Evolutionary conservation across 2,888 invertebrate species (phyloP).

Genomic region (Bellardia pandia): DNA sequence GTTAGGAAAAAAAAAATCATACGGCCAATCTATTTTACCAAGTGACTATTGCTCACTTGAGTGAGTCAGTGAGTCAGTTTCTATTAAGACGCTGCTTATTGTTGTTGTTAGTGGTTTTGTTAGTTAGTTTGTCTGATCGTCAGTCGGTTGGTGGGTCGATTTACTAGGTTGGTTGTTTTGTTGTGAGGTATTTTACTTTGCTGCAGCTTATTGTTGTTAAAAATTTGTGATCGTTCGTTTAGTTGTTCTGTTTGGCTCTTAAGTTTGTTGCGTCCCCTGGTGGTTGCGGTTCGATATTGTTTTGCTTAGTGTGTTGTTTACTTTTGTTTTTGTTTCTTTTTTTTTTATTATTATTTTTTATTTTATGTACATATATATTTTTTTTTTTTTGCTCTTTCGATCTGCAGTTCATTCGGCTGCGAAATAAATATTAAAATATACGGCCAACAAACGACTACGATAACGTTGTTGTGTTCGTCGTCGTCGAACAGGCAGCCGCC

Average conservation of each 20-base stretch:
- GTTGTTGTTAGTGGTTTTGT: neutral
- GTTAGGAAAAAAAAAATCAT: constrained; percentile 2
- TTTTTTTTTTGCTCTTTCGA: constrained; percentile 10
- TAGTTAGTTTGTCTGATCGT: constrained; percentile 18
- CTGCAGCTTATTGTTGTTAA: neutral
- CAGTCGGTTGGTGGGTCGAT: neutral
- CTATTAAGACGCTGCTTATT: constrained; percentile 19
- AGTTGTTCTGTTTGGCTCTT: constrained; percentile 32
- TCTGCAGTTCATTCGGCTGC: constrained; percentile 56
- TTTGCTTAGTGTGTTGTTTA: constrained; percentile 23
- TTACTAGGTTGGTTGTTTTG: neutral
- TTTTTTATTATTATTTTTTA: constrained; percentile 42
- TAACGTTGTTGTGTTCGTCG: constrained; percentile 9
- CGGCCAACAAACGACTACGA: constrained; percentile 17
- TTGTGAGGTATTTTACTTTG: neutral
- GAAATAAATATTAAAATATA: constrained; percentile 46
- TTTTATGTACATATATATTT: constrained; percentile 15
- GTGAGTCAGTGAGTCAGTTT: constrained; percentile 25
- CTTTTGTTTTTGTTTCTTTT: constrained; percentile 47
- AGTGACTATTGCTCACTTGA: constrained; percentile 1
- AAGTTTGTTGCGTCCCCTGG: constrained; percentile 5
- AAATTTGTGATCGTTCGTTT: constrained; percentile 15
- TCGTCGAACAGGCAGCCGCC: constrained; percentile 38
- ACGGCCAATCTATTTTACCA: constrained; percentile 27
- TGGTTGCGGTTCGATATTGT: neutral